A percentile compares a stretch with the other conserved stretches of the same genome.
Evolutionary conservation across 2,113 vertebrate genomes (phyloP).

Genomic region (Nansenia antarctica): DNA sequence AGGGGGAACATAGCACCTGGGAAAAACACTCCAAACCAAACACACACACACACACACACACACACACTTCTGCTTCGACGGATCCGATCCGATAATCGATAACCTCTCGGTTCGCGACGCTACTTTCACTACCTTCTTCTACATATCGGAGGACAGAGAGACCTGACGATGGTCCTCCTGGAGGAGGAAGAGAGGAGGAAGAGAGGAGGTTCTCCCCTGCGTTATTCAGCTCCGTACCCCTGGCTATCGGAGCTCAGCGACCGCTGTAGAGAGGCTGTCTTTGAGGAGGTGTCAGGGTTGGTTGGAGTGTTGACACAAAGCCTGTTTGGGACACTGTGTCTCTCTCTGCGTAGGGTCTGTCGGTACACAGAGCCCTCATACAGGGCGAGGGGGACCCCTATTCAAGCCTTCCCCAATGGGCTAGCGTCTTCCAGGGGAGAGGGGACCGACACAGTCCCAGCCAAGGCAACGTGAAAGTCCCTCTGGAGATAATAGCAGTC

Average conservation of each 20-base stretch:
- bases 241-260: background rate
- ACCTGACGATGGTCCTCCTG: background rate
- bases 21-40: too few relatives aligned
- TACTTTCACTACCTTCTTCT: too few relatives aligned
- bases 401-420: conserved; percentile 69
- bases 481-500: conserved; percentile 73
- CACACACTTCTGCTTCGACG: too few relatives aligned
- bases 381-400: conserved; percentile 68
- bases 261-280: conserved; percentile 9
- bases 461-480: conserved; percentile 72
- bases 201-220: too few relatives aligned
- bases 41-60: too few relatives aligned
- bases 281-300: conserved; percentile 47
- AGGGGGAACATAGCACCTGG: background rate
- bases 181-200: background rate
- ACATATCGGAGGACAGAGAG: too few relatives aligned
- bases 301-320: conserved; percentile 63
- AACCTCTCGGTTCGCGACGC: too few relatives aligned
- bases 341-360: conserved; percentile 62
- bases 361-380: conserved; percentile 67
- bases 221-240: too few relatives aligned
- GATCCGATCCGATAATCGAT: too few relatives aligned
- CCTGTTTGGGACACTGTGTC: conserved; percentile 67
- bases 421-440: conserved; percentile 73
- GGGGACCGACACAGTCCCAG: conserved; percentile 64